These are phyloP conservation scores for Seira ritae DNA, from an alignment of 2,888 invertebrate genomes.

Conservation along the genomic window DNA sequence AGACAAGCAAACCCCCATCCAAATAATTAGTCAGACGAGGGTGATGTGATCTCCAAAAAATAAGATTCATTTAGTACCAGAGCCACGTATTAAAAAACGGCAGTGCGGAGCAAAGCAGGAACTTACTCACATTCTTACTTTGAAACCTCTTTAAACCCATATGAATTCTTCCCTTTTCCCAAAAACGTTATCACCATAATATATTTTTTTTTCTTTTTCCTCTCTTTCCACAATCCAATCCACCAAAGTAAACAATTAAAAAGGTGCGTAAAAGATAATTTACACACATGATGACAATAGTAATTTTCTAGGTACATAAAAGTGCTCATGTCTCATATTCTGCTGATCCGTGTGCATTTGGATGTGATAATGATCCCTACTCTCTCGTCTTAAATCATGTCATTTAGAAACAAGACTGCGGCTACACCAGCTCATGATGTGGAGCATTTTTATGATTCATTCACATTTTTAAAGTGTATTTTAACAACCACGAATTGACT, in stretches of 20 bases:
- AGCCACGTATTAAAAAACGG: conserved; percentile 31
- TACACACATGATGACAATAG: not conserved
- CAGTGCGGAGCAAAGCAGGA: not conserved
- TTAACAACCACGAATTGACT: not conserved
- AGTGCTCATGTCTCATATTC: not conserved
- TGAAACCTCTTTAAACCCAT: not conserved
- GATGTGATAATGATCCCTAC: not conserved
- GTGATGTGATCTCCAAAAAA: not conserved
- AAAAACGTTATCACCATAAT: not conserved
- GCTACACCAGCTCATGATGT: not conserved
- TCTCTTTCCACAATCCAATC: conserved; percentile 16
- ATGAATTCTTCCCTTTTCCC: not conserved
- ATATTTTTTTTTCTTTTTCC: not conserved
- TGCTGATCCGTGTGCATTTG: too few species aligned
- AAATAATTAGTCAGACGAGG: conserved; percentile 14
- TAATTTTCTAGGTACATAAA: not conserved
- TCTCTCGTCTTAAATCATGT: not conserved
- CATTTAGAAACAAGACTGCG: too few species aligned
- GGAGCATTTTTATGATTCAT: not conserved
- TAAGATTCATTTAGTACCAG: conserved; percentile 34
- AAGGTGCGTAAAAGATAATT: conserved; percentile 52
- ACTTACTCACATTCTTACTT: not conserved
- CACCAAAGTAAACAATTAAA: conserved; percentile 47
- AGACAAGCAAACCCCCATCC: not conserved
- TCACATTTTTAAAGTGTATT: not conserved